These are phyloP conservation scores for Proteles cristata DNA, from an alignment of 2,113 vertebrate genomes.

Conservation along the genomic window DNA sequence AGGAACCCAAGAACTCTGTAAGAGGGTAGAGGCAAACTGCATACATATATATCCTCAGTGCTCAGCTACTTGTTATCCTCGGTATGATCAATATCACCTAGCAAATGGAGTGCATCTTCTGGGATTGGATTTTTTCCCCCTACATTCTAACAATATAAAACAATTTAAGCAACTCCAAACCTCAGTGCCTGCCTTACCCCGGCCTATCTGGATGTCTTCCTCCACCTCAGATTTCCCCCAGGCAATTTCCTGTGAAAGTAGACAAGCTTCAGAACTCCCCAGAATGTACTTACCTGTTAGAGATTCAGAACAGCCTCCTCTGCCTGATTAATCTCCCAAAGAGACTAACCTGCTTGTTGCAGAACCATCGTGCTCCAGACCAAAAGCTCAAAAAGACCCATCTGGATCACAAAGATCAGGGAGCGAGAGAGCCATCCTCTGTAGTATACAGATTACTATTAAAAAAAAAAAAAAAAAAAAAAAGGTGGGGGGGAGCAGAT, in stretches of 20 bases:
- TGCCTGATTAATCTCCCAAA: conserved; percentile 67
- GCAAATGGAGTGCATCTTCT: not conserved
- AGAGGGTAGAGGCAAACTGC: not conserved
- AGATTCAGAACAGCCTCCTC: conserved; percentile 33
- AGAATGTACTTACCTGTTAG: conserved; percentile 46
- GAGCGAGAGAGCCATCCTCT: not conserved
- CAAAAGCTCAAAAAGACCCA: conserved; percentile 55
- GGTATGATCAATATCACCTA: not conserved
- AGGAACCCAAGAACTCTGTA: not conserved
- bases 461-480: not conserved
- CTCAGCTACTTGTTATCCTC: not conserved
- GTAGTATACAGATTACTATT: not conserved
- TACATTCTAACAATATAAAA: not conserved
- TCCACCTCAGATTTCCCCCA: not conserved
- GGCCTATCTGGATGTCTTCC: conserved; percentile 56
- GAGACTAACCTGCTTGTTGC: conserved; percentile 32
- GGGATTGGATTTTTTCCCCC: not conserved
- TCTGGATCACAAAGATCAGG: conserved; percentile 13
- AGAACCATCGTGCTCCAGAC: conserved; percentile 38
- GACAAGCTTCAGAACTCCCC: conserved; percentile 56
- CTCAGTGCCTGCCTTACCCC: not conserved
- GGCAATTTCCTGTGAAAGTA: conserved; percentile 66
- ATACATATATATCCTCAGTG: not conserved
- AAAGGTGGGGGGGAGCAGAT: not conserved
- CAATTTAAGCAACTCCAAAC: not conserved